These are phyloP conservation scores for Sipunculus nudus DNA, from an alignment of 2,888 invertebrate genomes.

Conservation along the genomic window DNA sequence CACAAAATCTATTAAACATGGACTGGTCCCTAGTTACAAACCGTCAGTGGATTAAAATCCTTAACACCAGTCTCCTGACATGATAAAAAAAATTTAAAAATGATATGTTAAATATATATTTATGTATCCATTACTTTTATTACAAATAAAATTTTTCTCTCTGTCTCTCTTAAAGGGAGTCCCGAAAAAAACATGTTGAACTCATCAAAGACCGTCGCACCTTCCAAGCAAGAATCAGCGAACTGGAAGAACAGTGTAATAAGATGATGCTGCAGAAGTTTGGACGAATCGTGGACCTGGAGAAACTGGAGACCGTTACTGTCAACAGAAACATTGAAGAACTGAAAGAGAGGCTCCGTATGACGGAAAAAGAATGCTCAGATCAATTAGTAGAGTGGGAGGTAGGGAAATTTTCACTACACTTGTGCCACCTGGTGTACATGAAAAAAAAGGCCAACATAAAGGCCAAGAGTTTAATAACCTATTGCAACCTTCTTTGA, in stretches of 20 bases:
- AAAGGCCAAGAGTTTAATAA: too few relatives aligned
- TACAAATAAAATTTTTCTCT: background rate
- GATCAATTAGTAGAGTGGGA: constrained; percentile 57
- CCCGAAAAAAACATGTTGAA: constrained; percentile 61
- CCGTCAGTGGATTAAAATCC: too few relatives aligned
- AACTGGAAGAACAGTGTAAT: constrained; percentile 61
- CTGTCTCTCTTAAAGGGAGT: constrained; percentile 49
- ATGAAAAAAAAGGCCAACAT: too few relatives aligned
- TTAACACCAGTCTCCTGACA: too few relatives aligned
- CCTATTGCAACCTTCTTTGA: too few relatives aligned
- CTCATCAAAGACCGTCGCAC: constrained; percentile 62
- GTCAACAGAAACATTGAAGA: constrained; percentile 65
- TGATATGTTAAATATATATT: too few relatives aligned
- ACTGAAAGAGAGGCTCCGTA: constrained; percentile 61
- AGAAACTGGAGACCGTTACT: constrained; percentile 64
- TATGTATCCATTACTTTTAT: too few relatives aligned
- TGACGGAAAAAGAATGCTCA: constrained; percentile 56
- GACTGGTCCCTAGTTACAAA: too few relatives aligned
- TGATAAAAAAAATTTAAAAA: too few relatives aligned
- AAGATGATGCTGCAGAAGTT: constrained; percentile 65
- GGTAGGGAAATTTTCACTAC: too few relatives aligned
- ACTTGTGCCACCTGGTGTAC: too few relatives aligned
- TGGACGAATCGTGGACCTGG: constrained; percentile 63
- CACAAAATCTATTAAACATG: too few relatives aligned
- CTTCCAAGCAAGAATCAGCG: constrained; percentile 58